Evolutionary conservation across 2,113 vertebrate species (phyloP).

Genomic region (Pollimyrus isidori): DNA sequence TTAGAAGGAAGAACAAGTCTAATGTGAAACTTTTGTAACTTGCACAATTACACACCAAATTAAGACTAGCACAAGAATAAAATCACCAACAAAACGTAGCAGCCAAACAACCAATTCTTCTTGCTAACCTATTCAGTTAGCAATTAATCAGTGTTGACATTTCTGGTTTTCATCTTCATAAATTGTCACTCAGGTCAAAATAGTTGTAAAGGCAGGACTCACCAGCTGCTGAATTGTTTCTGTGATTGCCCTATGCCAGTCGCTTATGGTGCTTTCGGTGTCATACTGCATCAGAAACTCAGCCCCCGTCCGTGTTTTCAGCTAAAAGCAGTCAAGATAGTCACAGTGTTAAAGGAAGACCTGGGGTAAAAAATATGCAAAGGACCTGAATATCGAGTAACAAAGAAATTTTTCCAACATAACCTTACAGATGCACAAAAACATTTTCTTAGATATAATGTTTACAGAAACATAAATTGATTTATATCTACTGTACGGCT

Average conservation of each 20-base stretch:
- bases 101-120: not conserved
- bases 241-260: constrained; percentile 75
- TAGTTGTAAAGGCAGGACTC: constrained; percentile 22
- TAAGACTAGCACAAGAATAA: not conserved
- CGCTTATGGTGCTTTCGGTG: constrained; percentile 79
- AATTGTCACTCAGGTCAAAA: not conserved
- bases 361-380: not conserved
- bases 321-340: constrained; percentile 48
- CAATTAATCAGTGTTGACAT: not conserved
- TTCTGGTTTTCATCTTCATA: not conserved
- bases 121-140: not conserved
- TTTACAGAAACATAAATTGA: not conserved
- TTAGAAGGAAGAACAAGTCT: not conserved
- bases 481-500: not conserved
- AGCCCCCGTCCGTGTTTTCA: constrained; percentile 70
- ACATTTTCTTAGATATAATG: not conserved
- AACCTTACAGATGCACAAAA: not conserved
- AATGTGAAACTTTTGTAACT: not conserved
- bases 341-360: not conserved
- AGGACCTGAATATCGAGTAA: not conserved
- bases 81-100: not conserved
- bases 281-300: constrained; percentile 91
- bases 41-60: not conserved
- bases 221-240: constrained; percentile 76
- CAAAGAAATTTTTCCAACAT: not conserved